phyloP scores from a whole-genome alignment of 2,113 vertebrate species.

The Tretioscincus oriximinensis region DNA sequence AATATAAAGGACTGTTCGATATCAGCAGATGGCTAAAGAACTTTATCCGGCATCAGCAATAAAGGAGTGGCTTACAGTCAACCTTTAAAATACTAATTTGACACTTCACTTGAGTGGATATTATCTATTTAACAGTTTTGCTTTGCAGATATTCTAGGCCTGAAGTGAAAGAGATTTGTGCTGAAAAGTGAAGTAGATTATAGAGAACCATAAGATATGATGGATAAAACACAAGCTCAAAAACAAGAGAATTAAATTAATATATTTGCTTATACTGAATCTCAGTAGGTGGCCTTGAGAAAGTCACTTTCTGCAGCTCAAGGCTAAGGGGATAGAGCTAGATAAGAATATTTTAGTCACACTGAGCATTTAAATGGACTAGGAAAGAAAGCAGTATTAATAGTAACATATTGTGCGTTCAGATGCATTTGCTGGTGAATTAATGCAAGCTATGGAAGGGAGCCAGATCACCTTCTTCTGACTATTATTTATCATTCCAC shows the following conservation, averaged over 20 bases:
- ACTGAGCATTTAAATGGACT: background rate
- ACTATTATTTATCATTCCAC: constrained; percentile 16
- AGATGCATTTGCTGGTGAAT: constrained; percentile 17
- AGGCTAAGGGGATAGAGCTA: background rate
- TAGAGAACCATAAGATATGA: background rate
- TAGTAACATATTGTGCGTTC: background rate
- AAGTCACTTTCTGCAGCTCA: background rate
- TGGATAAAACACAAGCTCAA: background rate
- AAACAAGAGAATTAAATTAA: background rate
- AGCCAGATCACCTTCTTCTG: constrained; percentile 6
- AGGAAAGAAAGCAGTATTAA: constrained; percentile 6
- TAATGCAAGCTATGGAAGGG: constrained; percentile 14
- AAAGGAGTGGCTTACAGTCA: no score
- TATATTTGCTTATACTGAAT: background rate
- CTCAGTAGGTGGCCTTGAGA: background rate
- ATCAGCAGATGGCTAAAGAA: no score
- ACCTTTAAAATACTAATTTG: no score
- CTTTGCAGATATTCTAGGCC: no score
- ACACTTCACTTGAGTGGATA: no score
- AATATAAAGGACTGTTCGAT: no score
- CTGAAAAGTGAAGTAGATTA: background rate
- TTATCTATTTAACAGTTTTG: no score
- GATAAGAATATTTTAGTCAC: background rate
- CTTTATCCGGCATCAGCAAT: no score
- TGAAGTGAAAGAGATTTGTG: background rate